A percentile compares a stretch with the other conserved stretches of the same genome.
Evolutionary conservation across 1,140 invertebrate genomes (phyloP).

Genomic region (Campoletis sonorensis): DNA sequence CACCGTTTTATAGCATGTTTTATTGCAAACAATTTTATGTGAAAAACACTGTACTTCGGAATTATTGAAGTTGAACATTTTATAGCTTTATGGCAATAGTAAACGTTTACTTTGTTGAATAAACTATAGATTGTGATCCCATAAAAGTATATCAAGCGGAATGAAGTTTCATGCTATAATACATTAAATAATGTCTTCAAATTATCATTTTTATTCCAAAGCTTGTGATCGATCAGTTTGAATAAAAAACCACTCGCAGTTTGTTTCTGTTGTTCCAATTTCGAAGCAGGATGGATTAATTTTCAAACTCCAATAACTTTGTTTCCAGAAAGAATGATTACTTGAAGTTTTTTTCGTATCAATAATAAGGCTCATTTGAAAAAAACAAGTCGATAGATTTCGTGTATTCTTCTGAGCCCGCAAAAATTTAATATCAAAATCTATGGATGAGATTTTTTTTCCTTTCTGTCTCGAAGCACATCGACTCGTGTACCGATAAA

Average conservation of each 20-base stretch:
- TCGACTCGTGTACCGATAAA: not conserved
- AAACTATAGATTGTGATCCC: not conserved
- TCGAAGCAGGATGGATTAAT: too few species aligned
- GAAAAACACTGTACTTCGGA: too few species aligned
- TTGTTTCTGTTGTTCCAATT: too few species aligned
- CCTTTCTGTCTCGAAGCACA: not conserved
- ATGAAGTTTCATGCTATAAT: not conserved
- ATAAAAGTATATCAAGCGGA: not conserved
- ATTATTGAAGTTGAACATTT: too few species aligned
- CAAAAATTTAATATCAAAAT: conserved; percentile 3
- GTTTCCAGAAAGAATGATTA: not conserved
- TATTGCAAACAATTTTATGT: too few species aligned
- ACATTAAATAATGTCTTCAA: not conserved
- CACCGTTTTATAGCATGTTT: too few species aligned
- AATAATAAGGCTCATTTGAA: not conserved
- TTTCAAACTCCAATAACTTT: too few species aligned
- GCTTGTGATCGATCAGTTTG: too few species aligned
- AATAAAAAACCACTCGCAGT: not conserved
- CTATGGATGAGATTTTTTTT: not conserved
- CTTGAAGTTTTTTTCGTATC: not conserved
- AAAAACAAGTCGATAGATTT: too few species aligned
- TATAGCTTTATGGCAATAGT: not conserved
- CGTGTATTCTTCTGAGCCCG: not conserved
- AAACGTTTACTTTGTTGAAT: not conserved
- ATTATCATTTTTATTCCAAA: not conserved